Conservation (phyloP, 2,797 vertebrate species). For the Scarus forsteni region DNA sequence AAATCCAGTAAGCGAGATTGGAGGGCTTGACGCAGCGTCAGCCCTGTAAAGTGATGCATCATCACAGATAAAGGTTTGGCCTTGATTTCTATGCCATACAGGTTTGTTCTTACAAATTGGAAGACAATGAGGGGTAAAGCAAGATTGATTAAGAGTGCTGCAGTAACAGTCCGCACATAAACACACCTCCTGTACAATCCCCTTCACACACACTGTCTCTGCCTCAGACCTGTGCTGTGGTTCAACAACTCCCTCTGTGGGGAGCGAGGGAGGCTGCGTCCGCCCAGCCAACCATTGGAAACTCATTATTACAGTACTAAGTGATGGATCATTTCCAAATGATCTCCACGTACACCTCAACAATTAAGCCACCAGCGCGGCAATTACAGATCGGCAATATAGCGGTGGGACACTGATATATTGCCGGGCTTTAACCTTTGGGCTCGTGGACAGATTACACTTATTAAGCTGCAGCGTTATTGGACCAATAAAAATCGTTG, state of each 20-base stretch:
- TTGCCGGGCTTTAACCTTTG: conserved; percentile 84
- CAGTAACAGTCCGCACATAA: conserved; percentile 41
- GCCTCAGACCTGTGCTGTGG: conserved; percentile 42
- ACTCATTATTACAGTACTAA: conserved; percentile 88
- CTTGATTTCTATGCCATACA: conserved; percentile 55
- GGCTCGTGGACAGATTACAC: conserved; percentile 75
- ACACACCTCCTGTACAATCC: conserved; percentile 40
- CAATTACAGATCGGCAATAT: conserved; percentile 86
- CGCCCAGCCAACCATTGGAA: conserved; percentile 84
- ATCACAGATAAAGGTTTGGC: conserved; percentile 32
- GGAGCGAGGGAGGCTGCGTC: conserved; percentile 64
- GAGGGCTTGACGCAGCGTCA: too few species aligned
- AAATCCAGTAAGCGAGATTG: too few species aligned
- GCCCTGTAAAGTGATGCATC: conserved; percentile 35
- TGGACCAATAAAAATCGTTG: conserved; percentile 83
- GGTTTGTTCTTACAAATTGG: conserved; percentile 61
- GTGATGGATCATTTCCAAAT: conserved; percentile 88
- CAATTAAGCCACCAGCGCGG: conserved; percentile 87
- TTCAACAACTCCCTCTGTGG: conserved; percentile 64
- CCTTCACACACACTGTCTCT: conserved; percentile 39
- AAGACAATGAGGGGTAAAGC: conserved; percentile 40
- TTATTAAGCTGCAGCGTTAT: conserved; percentile 84
- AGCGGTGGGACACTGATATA: conserved; percentile 83
- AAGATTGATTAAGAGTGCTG: conserved; percentile 66
- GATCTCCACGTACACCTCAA: conserved; percentile 83